Conservation (phyloP, 2,797 vertebrate species). For the Halcyon leucocephala region DNA sequence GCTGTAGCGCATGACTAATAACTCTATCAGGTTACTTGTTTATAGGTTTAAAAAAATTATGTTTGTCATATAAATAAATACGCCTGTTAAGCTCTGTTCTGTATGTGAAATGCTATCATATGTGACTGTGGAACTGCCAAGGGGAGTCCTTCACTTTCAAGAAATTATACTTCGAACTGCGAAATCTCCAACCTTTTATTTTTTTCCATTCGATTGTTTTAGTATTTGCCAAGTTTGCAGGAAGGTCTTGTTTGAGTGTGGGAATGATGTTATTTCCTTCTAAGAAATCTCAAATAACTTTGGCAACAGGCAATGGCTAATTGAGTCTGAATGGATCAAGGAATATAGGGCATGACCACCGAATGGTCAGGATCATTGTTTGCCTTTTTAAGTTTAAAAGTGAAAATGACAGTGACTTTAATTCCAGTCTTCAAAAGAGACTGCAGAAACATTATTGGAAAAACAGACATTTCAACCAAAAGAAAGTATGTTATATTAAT, state of each 20-base stretch:
- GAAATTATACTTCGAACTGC: neutral
- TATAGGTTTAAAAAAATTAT: slow-evolving; percentile 62
- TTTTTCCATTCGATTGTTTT: neutral
- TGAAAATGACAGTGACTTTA: neutral
- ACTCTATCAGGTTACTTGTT: slow-evolving; percentile 60
- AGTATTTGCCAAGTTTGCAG: neutral
- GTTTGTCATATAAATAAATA: slow-evolving; percentile 71
- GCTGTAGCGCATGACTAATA: slow-evolving; percentile 69
- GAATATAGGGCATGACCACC: neutral
- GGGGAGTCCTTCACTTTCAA: neutral
- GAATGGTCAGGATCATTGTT: neutral
- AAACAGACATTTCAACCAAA: neutral
- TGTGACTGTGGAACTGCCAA: neutral
- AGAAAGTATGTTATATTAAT: neutral
- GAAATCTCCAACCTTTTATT: neutral
- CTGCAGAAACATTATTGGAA: neutral
- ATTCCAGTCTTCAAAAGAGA: neutral
- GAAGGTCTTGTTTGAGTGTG: neutral
- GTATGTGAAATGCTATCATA: neutral
- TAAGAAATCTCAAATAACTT: neutral
- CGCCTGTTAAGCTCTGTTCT: neutral
- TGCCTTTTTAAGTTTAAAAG: neutral
- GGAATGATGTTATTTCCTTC: neutral
- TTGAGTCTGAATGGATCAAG: neutral
- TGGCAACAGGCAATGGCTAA: neutral